Percentiles rank a stretch among this genome's conserved stretches.
These are phyloP conservation scores for Cercopithecus neglectus DNA, from an alignment of 2,797 vertebrate species.

Conservation along the genomic window DNA sequence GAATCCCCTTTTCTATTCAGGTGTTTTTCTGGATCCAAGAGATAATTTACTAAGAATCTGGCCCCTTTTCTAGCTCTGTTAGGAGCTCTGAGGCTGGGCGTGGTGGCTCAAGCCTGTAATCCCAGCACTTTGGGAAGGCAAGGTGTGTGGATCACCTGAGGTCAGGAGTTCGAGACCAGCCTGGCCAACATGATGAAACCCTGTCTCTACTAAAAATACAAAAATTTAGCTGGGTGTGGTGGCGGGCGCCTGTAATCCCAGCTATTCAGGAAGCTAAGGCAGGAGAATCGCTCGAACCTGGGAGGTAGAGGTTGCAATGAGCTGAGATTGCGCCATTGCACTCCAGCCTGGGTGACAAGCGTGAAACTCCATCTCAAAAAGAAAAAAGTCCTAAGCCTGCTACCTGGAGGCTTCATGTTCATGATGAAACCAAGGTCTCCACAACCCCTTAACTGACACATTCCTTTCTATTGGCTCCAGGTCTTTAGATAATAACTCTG, in stretches of 20 bases:
- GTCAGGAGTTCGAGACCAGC: background rate
- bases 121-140: background rate
- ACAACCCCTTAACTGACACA: too few species aligned
- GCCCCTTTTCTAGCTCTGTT: background rate
- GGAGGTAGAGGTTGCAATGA: background rate
- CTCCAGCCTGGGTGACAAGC: too few species aligned
- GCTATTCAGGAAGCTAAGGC: background rate
- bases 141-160: background rate
- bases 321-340: too few species aligned
- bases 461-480: too few species aligned
- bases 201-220: background rate
- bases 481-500: too few species aligned
- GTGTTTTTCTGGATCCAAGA: background rate
- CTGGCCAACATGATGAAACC: background rate
- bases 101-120: background rate
- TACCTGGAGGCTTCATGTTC: too few species aligned
- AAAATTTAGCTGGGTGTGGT: background rate
- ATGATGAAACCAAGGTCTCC: too few species aligned
- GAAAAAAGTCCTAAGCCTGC: too few species aligned
- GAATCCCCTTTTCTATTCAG: background rate
- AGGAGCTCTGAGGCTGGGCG: too few species aligned
- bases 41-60: background rate
- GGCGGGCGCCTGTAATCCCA: accelerated
- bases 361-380: too few species aligned
- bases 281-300: background rate